Conservation (phyloP, 1,140 invertebrate genomes). For the Drosophila kikkawai region DNA sequence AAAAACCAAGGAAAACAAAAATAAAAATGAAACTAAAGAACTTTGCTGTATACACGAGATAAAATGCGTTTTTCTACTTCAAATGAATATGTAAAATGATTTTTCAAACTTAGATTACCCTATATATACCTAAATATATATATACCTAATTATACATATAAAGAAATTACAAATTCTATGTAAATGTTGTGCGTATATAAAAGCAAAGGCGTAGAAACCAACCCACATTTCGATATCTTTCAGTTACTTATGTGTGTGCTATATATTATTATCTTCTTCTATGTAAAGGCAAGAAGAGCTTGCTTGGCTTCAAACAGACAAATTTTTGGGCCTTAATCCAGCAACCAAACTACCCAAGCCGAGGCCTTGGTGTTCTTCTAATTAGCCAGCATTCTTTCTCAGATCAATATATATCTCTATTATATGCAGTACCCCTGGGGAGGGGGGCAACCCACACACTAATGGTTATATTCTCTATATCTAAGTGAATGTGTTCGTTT, state of each 20-base stretch:
- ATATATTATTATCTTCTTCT: conserved; percentile 29
- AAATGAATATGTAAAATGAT: conserved; percentile 72
- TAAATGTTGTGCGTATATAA: conserved; percentile 52
- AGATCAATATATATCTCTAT: conserved; percentile 37
- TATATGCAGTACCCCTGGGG: conserved; percentile 33
- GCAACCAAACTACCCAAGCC: conserved; percentile 28
- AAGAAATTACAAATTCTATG: conserved; percentile 43
- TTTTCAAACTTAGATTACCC: conserved; percentile 58
- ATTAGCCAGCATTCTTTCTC: conserved; percentile 40
- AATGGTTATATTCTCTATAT: conserved; percentile 33
- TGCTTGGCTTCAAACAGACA: conserved; percentile 32
- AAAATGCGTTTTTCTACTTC: conserved; percentile 69
- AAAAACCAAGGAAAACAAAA: conserved; percentile 22
- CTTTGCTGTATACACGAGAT: conserved; percentile 56
- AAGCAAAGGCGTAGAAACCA: conserved; percentile 27
- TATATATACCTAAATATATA: conserved; percentile 35
- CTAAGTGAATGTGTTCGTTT: conserved; percentile 61
- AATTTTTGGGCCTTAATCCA: conserved; percentile 43
- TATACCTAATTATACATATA: conserved; percentile 43
- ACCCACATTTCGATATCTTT: conserved; percentile 33
- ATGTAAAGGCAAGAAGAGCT: conserved; percentile 23
- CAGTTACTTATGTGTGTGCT: conserved; percentile 47
- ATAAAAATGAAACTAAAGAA: conserved; percentile 31
- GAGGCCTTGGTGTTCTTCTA: conserved; percentile 21
- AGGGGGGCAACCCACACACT: conserved; percentile 34